Base-by-base conservation (phyloP, 2,888 invertebrate genomes). In the Watsonalla cultraria region DNA sequence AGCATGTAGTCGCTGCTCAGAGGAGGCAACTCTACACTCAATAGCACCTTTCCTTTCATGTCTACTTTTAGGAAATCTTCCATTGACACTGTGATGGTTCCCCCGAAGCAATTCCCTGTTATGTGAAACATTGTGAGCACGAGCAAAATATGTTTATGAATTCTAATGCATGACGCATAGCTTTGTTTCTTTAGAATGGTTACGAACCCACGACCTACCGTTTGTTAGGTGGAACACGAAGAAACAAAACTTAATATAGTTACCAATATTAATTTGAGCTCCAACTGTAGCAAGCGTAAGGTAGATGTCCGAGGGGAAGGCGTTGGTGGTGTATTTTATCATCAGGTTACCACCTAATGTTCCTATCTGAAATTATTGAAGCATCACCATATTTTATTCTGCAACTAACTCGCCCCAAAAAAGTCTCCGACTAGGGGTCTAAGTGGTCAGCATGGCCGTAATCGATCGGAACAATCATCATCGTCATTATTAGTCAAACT, bases 261-360 rank as follows among this genome's bases (percentile, higher is more conserved):
- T 66, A 83, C 84, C 13, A 13, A 82, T 69, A 6, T 67, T 75
- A 6, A 83, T 6, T 14, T 62, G 48, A 13, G 80, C 82, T 6
- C 76, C 78, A 46, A 82, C 72, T 7, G 80, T 80, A 53, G 70
- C 81, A 11, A 92, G 75, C 0, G 86, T 69, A 2, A 94, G 76
- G 62, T 92, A 94, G 5, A 95, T 66, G 70, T 95, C 95, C 0
- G 95, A 95, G 5, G 93, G 93, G 70, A 95, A 95, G 56, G 93
- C 93, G 0, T 80, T 87, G 65, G 94, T 88, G 2, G 82, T 68
- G 65, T 95, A 91, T 74, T 95, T 95, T 52, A 94, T 90, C 81
- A 93, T 92, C 54, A 95, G 72, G 72, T 95, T 95, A 0, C 95
- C 95, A 47, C 92, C 95, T 55, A 95, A 76, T 0, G 93, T 93